These are phyloP conservation scores for Alligator sinensis DNA, from an alignment of 2,113 vertebrate species.

Conservation along the genomic window DNA sequence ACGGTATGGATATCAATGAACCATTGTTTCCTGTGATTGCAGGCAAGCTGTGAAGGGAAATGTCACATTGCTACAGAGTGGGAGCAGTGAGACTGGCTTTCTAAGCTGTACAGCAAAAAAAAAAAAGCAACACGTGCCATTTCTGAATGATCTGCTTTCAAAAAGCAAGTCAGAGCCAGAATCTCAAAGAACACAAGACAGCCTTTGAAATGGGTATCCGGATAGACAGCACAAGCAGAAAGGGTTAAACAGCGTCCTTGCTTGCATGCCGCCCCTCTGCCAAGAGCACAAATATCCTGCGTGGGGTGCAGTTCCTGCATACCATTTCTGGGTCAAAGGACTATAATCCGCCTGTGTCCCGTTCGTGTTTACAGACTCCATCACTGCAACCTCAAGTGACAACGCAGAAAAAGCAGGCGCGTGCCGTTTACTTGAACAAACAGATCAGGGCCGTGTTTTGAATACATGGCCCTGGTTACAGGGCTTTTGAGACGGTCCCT, in stretches of 20 bases:
- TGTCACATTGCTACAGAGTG: fast-evolving
- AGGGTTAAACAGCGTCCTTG: fast-evolving
- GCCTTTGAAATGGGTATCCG: neutral
- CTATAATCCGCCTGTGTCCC: neutral
- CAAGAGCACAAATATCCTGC: neutral
- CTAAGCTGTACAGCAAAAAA: neutral
- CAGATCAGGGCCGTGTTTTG: neutral
- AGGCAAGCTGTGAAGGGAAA: neutral
- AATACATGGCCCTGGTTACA: neutral
- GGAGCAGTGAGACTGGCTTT: neutral
- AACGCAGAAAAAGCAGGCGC: neutral
- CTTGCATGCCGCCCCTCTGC: neutral
- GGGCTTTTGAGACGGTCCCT: neutral
- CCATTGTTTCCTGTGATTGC: neutral
- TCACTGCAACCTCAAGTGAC: neutral
- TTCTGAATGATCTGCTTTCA: conserved; percentile 65
- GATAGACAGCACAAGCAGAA: neutral
- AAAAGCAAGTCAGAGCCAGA: conserved; percentile 1
- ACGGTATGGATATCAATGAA: neutral
- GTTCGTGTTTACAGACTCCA: neutral
- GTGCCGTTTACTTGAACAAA: fast-evolving
- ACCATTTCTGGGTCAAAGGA: neutral
- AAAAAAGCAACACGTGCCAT: neutral
- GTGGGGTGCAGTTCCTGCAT: fast-evolving
- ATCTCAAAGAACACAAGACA: neutral